A percentile compares a stretch with the other conserved stretches of the same genome.
phyloP scores from a whole-genome alignment of 92 coral and sea anemone genomes.

The Heliopora coerulea region DNA sequence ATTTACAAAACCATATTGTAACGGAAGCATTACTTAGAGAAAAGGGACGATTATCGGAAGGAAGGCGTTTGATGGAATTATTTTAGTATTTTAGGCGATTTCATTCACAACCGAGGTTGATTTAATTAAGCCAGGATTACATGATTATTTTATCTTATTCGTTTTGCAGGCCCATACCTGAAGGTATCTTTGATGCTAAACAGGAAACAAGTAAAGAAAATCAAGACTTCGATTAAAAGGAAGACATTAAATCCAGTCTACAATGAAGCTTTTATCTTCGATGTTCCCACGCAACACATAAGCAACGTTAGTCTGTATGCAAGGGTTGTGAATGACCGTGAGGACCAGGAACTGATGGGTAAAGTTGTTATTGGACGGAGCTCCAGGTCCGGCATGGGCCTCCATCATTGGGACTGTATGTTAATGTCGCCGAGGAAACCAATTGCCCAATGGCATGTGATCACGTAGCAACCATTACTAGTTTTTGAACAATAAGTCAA shows the following conservation, averaged over 20 bases:
- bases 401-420: constrained; percentile 99
- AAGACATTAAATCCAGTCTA: constrained; percentile 83
- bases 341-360: constrained; percentile 61
- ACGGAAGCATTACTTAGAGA: too few relatives aligned
- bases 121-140: background rate
- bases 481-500: too few relatives aligned
- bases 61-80: too few relatives aligned
- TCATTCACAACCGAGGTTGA: too few relatives aligned
- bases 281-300: constrained; percentile 86
- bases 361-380: constrained; percentile 86
- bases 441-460: constrained; percentile 93
- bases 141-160: background rate
- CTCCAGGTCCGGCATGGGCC: constrained; percentile 80
- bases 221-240: constrained; percentile 80
- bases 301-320: constrained; percentile 93
- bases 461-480: background rate
- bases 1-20: too few relatives aligned
- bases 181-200: constrained; percentile 89
- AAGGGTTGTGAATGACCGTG: constrained; percentile 69
- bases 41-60: too few relatives aligned
- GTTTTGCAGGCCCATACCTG: constrained; percentile 67
- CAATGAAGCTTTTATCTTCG: constrained; percentile 97
- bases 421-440: constrained; percentile 96
- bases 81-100: too few relatives aligned
- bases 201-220: constrained; percentile 92